Percentiles rank a stretch among this genome's conserved stretches.
Conservation (phyloP, 2,113 vertebrate species). For the Callopanchax toddi region DNA sequence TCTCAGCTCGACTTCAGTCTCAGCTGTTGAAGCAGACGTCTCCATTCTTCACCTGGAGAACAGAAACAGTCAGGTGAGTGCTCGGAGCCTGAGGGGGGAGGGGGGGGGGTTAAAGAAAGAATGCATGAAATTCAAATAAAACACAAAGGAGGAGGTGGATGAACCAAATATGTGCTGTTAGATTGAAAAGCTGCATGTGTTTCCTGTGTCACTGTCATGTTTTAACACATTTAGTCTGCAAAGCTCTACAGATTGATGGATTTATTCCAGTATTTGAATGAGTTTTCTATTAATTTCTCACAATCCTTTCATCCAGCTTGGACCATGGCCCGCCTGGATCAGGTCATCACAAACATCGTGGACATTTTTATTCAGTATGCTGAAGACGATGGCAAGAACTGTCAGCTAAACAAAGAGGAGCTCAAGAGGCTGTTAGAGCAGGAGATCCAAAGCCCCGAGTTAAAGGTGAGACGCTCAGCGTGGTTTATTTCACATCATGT, state of each 20-base stretch:
- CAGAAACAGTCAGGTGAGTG: conserved; percentile 51
- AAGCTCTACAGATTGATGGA: too few species aligned
- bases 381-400: conserved; percentile 53
- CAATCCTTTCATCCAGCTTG: conserved; percentile 14
- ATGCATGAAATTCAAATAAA: background rate
- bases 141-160: background rate
- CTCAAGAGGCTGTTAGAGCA: conserved; percentile 56
- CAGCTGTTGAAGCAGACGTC: conserved; percentile 16
- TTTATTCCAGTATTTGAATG: too few species aligned
- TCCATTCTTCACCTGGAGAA: conserved; percentile 23
- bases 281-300: background rate
- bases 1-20: conserved; percentile 10
- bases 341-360: conserved; percentile 63
- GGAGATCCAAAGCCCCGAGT: conserved; percentile 59
- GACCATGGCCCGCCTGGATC: conserved; percentile 74
- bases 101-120: background rate
- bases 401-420: conserved; percentile 55
- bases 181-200: background rate
- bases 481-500: too few species aligned
- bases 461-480: conserved; percentile 57
- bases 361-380: conserved; percentile 74
- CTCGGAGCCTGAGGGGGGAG: background rate
- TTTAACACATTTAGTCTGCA: too few species aligned
- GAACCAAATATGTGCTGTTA: background rate
- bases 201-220: too few species aligned